Evolutionary conservation across 1,140 invertebrate species (phyloP), one percentile per base, ranked within the genome.

Genomic region (Sarcophaga peregrina): DNA sequence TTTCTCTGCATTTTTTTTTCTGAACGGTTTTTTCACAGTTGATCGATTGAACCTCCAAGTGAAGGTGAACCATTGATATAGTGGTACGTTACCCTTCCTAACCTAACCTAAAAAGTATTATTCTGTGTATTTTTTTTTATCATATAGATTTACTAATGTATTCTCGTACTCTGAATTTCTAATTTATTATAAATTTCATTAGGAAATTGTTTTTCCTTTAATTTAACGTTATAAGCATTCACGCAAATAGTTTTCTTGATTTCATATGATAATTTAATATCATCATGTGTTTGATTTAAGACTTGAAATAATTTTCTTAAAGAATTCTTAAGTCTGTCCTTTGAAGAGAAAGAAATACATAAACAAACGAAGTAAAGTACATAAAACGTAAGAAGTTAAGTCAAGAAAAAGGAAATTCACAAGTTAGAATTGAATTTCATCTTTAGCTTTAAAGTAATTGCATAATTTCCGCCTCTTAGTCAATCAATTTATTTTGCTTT

Each of bases 391-490:
- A 68, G 54, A 58, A 37, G 25, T 37, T 37, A 37, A 37, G 25
- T 37, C 4, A 37, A 37, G 25, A 37, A 37, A 37, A 37, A 58
- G 62, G 62, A 25, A 68, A 68, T 68, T 68, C 10, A 68, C n/a
- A 68, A 20, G 9, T 9, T 15, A 58, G 54, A 48, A n/a, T 76
- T 76, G 47, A 47, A 76, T 17, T 50, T 52, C 75, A 52, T 78
- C 47, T 78, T 52, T 47, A 52, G 52, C 47, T 78, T 78, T 20
- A 50, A n/a, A 10, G 47, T 52, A 50, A 78, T 78, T 78, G 46
- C 17, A 78, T 78, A 78, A 78, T 78, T 78, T 78, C 75, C 75
- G 75, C 20, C 20, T 78, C 47, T 78, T 78, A 78, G 50, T 47
- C 75, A 78, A 47, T n/a, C 75, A 50, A 78, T 78, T 52, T 78